Evolutionary conservation across 1,140 invertebrate species (phyloP), one percentile per base, ranked within the genome.

Genomic region (Anoplolepis gracilipes): DNA sequence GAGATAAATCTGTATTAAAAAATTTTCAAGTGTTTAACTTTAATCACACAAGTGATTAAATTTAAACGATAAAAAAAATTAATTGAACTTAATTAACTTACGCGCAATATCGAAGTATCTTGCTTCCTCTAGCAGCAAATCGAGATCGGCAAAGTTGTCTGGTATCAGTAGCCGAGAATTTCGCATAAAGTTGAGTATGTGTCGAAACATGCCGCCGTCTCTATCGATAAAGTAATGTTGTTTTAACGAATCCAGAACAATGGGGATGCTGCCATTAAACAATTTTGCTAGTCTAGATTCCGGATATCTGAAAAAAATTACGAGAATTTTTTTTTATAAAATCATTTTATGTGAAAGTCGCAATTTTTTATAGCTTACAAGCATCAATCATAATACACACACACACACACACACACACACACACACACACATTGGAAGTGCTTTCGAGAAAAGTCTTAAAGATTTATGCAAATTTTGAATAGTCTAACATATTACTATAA

Each of bases 221-320:
- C 98, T 96, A 95, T 99, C 99, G 88, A 99, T 99, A 95, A 99
- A 99, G 94, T 99, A 99, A 93, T 99, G 99, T 93, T 99, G 99
- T 93, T 99, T 99, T 88, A 99, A 95, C 5, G 98, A 98, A 93
- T 99, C 99, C 91, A 99, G 95, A 3, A 99, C 98, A 87, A 99
- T 99, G 1, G 99, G 99, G 90, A 99, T 99, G 87, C 96, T 97
- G n/a, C 99, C 99, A 92, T 99, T 99, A 95, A 99, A 99, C 92
- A 99, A 96, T 93, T 98, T 97, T 0, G 98, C 98, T 86, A 99
- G 95, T 89, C 97, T 96, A 3, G 98, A 99, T 65, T 99, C 98
- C 0, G 98, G 98, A 94, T 98, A 99, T 94, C 98, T 99, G 96
- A 49, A 49, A 57, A 39, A 76, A 84, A 73, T 73, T 1, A 3